A percentile compares a stretch with the other conserved stretches of the same genome.
Conservation (phyloP, 2,113 vertebrate species). For the Mirza zaza region DNA sequence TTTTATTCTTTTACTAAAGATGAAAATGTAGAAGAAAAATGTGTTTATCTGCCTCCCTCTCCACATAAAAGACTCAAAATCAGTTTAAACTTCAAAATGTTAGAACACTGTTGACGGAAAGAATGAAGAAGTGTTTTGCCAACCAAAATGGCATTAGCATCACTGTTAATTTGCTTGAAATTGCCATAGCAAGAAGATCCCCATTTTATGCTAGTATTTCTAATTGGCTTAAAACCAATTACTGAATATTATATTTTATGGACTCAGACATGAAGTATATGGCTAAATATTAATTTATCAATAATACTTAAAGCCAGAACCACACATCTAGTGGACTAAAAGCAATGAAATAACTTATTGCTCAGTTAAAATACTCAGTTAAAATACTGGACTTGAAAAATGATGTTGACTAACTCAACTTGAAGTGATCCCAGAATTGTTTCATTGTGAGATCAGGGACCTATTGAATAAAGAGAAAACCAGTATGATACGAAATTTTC, state of each 20-base stretch:
- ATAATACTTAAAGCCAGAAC: conserved; percentile 70
- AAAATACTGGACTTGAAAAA: conserved; percentile 38
- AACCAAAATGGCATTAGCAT: conserved; percentile 81
- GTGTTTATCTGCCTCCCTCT: conserved; percentile 27
- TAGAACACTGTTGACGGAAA: conserved; percentile 76
- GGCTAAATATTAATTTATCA: conserved; percentile 81
- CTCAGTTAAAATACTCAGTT: conserved; percentile 50
- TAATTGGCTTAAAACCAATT: conserved; percentile 74
- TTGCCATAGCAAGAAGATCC: conserved; percentile 76
- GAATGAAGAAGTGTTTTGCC: conserved; percentile 74
- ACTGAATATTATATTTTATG: conserved; percentile 80
- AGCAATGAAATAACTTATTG: conserved; percentile 15
- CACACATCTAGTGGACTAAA: conserved; percentile 42
- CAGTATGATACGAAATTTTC: background rate
- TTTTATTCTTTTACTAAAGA: conserved; percentile 62
- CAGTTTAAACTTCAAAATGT: conserved; percentile 83
- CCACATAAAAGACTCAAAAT: conserved; percentile 76
- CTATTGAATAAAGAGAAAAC: background rate
- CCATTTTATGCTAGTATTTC: conserved; percentile 72
- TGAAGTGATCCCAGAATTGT: background rate
- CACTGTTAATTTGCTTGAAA: conserved; percentile 85
- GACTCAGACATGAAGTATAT: conserved; percentile 67
- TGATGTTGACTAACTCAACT: background rate
- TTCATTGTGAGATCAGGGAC: background rate
- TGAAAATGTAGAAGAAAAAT: conserved; percentile 72